phyloP scores from a whole-genome alignment of 2,888 invertebrate species.

The Ormyrus labotus region DNA sequence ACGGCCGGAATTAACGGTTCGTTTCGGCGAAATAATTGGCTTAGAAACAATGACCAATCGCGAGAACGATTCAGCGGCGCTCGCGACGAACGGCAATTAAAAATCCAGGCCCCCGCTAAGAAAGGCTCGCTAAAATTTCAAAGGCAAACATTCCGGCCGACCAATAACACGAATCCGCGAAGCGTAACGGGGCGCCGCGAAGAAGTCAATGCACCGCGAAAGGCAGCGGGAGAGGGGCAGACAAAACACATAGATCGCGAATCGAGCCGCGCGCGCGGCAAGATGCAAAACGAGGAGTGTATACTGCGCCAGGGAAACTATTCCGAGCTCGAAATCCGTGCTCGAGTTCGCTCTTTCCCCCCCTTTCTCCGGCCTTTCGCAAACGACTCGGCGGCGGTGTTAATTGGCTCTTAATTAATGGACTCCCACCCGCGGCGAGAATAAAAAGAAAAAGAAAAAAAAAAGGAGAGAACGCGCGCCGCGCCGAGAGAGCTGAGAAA shows the following conservation, averaged over 20 bases:
- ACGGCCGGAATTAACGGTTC: no score
- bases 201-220: constrained; percentile 10
- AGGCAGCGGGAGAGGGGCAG: background rate
- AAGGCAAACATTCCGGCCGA: no score
- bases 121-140: no score
- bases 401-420: constrained; percentile 75
- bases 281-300: background rate
- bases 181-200: background rate
- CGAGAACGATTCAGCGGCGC: no score
- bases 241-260: background rate
- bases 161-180: no score
- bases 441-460: no score
- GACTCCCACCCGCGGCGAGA: constrained; percentile 60
- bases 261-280: background rate
- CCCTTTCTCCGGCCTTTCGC: background rate
- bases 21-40: background rate
- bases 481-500: no score
- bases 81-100: no score
- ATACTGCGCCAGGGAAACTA: background rate
- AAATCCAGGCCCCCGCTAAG: no score
- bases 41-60: background rate
- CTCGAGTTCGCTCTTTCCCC: background rate
- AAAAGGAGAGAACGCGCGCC: no score
- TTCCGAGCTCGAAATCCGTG: constrained; percentile 9
- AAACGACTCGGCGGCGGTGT: constrained; percentile 56